Conservation (phyloP, 2,888 invertebrate genomes). For the Drosophila prolongata region DNA sequence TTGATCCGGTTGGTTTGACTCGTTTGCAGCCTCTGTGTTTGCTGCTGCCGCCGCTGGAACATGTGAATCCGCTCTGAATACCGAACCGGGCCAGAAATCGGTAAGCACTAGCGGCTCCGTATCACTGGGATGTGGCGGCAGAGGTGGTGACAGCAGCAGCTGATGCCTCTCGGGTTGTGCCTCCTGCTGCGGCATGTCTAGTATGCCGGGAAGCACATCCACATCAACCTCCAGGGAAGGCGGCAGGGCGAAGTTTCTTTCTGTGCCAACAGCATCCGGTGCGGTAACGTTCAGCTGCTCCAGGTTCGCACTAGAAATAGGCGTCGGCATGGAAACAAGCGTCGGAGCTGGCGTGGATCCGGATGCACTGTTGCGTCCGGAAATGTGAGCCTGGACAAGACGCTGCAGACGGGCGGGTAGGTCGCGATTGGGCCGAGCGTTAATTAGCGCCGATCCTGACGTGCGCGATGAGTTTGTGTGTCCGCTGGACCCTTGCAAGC, state of each 20-base stretch:
- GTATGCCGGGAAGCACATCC: slow-evolving; percentile 21
- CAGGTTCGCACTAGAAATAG: slow-evolving; percentile 4
- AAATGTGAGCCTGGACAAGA: slow-evolving; percentile 26
- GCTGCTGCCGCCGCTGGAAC: background rate
- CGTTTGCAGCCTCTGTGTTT: background rate
- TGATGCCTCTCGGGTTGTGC: slow-evolving; percentile 7
- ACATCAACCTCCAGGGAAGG: slow-evolving; percentile 45
- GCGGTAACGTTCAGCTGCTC: slow-evolving; percentile 1
- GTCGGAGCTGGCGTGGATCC: slow-evolving; percentile 1
- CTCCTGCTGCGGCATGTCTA: slow-evolving; percentile 36
- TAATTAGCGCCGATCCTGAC: slow-evolving; percentile 15
- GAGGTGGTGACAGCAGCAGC: slow-evolving; percentile 10
- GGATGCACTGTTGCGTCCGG: background rate
- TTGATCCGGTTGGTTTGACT: background rate
- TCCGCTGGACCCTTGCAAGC: slow-evolving; percentile 22
- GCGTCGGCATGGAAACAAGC: slow-evolving; percentile 10
- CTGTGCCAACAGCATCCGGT: background rate
- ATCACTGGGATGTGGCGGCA: slow-evolving; percentile 15
- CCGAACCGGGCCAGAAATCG: slow-evolving; percentile 5
- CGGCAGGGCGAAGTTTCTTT: slow-evolving; percentile 35
- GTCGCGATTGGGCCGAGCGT: slow-evolving; percentile 50
- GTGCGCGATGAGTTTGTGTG: slow-evolving; percentile 43
- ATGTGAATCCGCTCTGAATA: background rate
- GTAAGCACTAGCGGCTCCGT: background rate
- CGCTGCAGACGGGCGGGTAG: slow-evolving; percentile 59